A percentile compares a stretch with the other conserved stretches of the same genome.
These are phyloP conservation scores for Eclectus roratus DNA, from an alignment of 2,113 vertebrate genomes.

Conservation along the genomic window DNA sequence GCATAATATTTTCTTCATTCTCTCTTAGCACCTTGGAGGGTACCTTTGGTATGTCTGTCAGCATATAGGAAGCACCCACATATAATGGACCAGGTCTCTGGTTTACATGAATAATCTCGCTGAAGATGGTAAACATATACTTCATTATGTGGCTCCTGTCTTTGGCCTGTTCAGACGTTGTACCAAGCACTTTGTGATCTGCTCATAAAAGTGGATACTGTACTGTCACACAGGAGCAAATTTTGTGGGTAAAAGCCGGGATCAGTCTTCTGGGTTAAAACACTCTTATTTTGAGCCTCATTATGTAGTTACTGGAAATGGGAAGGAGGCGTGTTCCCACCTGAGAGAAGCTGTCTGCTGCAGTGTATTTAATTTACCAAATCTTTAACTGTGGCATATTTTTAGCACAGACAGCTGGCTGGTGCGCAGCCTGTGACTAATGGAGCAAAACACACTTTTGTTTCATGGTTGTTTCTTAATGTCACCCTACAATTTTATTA, in stretches of 20 bases:
- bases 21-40: not conserved
- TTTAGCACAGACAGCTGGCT: constrained; percentile 76
- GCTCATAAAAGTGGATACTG: not conserved
- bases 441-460: constrained; percentile 68
- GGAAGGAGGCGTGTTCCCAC: constrained; percentile 66
- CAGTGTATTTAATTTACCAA: constrained; percentile 62
- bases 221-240: not conserved
- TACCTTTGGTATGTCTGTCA: not conserved
- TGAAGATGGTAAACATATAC: not conserved
- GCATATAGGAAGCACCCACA: not conserved
- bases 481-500: constrained; percentile 53
- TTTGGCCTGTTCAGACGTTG: not conserved
- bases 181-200: not conserved
- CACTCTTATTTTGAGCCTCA: not conserved
- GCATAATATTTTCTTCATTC: not conserved
- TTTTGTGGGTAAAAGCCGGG: not conserved
- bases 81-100: not conserved
- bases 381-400: constrained; percentile 63
- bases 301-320: constrained; percentile 30
- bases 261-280: not conserved
- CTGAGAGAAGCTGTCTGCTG: constrained; percentile 64
- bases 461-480: constrained; percentile 59
- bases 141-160: not conserved
- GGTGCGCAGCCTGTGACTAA: constrained; percentile 70
- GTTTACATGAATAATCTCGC: not conserved